Conservation (phyloP, 1,140 invertebrate species). For the Mamestra configurata region DNA sequence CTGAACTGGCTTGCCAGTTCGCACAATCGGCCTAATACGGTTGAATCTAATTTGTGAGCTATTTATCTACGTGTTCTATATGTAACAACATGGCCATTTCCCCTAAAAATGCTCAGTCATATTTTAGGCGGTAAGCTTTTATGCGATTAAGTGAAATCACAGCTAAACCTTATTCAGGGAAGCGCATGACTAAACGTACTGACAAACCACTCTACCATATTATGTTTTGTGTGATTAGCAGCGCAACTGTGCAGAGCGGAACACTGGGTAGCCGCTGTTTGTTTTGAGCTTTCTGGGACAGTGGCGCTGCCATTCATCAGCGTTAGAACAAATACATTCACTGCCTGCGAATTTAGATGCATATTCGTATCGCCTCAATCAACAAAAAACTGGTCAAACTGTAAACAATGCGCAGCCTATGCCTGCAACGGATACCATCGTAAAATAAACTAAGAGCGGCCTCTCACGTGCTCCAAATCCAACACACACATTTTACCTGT, state of each 20-base stretch:
- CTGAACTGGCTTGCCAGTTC: neutral
- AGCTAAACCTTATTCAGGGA: neutral
- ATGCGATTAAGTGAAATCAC: neutral
- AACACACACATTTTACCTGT: slow-evolving; percentile 39
- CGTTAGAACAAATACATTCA: neutral
- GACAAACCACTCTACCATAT: slow-evolving; percentile 1
- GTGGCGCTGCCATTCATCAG: neutral
- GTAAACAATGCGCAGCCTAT: slow-evolving; percentile 29
- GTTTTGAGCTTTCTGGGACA: neutral
- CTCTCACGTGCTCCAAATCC: slow-evolving; percentile 45
- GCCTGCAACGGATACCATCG: slow-evolving; percentile 11
- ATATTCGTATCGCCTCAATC: slow-evolving; percentile 19
- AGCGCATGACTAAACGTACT: neutral
- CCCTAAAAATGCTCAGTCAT: neutral
- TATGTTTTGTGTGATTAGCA: slow-evolving; percentile 1
- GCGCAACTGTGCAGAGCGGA: neutral
- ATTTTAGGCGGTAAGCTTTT: neutral
- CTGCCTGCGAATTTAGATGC: neutral
- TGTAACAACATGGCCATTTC: neutral
- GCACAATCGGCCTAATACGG: neutral
- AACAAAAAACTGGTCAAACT: slow-evolving; percentile 29
- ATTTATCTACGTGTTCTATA: neutral
- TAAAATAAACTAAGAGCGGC: slow-evolving; percentile 12
- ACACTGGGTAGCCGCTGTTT: neutral
- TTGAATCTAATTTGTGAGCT: neutral